Evolutionary conservation across 1,140 invertebrate genomes (phyloP).

Genomic region (Pemphigus obesinymphae): DNA sequence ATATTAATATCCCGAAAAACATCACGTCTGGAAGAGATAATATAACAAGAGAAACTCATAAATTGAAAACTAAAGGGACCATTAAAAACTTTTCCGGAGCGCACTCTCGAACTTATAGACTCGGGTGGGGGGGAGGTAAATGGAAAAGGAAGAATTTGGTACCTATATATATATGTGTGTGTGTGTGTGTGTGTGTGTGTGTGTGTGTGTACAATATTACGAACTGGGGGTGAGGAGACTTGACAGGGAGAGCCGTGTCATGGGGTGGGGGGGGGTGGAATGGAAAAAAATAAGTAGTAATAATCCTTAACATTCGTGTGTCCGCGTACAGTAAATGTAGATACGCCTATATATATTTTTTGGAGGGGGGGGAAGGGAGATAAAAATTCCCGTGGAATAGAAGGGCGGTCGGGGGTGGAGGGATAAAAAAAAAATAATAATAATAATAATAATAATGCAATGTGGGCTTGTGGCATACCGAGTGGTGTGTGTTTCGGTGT

Average conservation of each 20-base stretch:
- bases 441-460: too few species aligned
- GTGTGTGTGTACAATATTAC: too few species aligned
- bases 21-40: conserved; percentile 28
- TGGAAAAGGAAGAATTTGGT: too few species aligned
- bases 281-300: neutral
- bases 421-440: neutral
- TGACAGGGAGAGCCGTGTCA: neutral
- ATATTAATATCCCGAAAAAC: conserved; percentile 36
- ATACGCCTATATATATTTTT: too few species aligned
- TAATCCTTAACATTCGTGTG: neutral
- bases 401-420: neutral
- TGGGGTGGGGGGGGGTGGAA: neutral
- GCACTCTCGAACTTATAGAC: neutral
- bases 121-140: neutral
- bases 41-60: conserved; percentile 28
- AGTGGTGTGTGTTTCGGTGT: neutral
- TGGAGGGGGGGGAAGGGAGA: neutral
- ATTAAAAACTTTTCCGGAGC: conserved; percentile 36
- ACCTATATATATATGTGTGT: too few species aligned
- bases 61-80: conserved; percentile 40
- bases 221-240: neutral
- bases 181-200: too few species aligned
- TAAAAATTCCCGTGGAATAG: too few species aligned
- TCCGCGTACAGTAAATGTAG: neutral
- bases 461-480: conserved; percentile 24